phyloP scores from a whole-genome alignment of 1,140 invertebrate genomes.

The Drosophila simulans region DNA sequence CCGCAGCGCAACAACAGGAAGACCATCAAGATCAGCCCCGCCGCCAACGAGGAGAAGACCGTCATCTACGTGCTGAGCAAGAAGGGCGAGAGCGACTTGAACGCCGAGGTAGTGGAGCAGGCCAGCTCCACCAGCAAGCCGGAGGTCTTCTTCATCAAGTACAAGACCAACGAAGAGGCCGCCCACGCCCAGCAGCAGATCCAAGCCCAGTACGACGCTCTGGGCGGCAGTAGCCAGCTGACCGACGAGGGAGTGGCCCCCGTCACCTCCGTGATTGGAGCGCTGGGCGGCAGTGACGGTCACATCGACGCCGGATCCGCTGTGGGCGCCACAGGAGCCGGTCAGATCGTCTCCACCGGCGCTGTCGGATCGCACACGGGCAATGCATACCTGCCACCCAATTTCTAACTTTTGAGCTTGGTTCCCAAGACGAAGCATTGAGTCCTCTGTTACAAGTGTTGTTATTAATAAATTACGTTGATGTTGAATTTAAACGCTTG shows the following conservation, averaged over 20 bases:
- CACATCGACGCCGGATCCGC: conserved; percentile 27
- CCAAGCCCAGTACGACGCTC: conserved; percentile 81
- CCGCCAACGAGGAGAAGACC: conserved; percentile 92
- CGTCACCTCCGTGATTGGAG: conserved; percentile 80
- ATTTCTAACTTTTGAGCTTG: conserved; percentile 70
- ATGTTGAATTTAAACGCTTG: conserved; percentile 55
- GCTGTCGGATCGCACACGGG: conserved; percentile 39
- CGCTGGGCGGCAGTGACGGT: conserved; percentile 61
- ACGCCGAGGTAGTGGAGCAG: conserved; percentile 75
- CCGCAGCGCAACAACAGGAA: conserved; percentile 89
- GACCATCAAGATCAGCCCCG: conserved; percentile 87
- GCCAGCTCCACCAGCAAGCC: conserved; percentile 88
- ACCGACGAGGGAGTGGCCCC: conserved; percentile 81
- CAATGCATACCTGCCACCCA: conserved; percentile 82
- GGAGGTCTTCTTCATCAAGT: conserved; percentile 91
- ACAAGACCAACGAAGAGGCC: conserved; percentile 88
- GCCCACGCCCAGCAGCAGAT: conserved; percentile 82
- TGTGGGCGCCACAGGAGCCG: conserved; percentile 32
- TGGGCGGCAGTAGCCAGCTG: conserved; percentile 78
- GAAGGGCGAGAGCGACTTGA: conserved; percentile 85
- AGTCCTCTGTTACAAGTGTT: conserved; percentile 32
- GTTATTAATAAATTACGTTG: conserved; percentile 70
- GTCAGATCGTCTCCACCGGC: conserved; percentile 34
- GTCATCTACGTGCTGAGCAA: conserved; percentile 94
- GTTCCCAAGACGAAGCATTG: conserved; percentile 1